phyloP scores from a whole-genome alignment of 2,113 vertebrate species.

The Gavialis gangeticus region DNA sequence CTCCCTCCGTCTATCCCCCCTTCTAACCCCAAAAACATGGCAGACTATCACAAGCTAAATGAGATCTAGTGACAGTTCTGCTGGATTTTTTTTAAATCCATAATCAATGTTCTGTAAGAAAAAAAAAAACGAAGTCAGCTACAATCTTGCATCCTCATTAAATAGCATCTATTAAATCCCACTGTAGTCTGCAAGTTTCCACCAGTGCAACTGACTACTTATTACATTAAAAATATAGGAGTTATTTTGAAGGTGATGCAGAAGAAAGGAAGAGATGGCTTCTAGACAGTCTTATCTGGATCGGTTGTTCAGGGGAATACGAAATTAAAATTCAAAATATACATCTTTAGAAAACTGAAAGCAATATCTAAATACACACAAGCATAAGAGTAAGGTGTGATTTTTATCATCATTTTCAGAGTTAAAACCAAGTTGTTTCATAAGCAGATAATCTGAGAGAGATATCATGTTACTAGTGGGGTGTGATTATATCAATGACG shows the following conservation, averaged over 20 bases:
- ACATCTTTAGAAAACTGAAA: background rate
- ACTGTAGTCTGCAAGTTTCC: background rate
- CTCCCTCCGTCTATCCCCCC: too few relatives aligned
- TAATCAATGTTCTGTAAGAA: too few relatives aligned
- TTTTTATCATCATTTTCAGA: background rate
- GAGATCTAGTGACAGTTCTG: background rate
- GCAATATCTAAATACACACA: background rate
- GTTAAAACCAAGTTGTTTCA: background rate
- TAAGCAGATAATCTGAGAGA: background rate
- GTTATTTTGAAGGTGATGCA: background rate
- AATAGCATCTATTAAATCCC: background rate
- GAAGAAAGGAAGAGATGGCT: background rate
- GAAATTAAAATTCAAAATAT: background rate
- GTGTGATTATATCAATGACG: background rate
- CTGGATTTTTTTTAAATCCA: too few relatives aligned
- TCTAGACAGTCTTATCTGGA: background rate
- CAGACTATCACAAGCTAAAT: background rate
- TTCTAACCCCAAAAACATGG: too few relatives aligned
- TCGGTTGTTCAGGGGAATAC: background rate
- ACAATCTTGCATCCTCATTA: background rate
- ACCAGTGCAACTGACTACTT: background rate
- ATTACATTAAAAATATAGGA: background rate
- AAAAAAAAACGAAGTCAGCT: background rate
- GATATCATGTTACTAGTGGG: background rate
- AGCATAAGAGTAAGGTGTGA: accelerated